Evolutionary conservation across 1,140 invertebrate genomes (phyloP), one percentile per base, ranked within the genome.

Genomic region (Dryas iulia): DNA sequence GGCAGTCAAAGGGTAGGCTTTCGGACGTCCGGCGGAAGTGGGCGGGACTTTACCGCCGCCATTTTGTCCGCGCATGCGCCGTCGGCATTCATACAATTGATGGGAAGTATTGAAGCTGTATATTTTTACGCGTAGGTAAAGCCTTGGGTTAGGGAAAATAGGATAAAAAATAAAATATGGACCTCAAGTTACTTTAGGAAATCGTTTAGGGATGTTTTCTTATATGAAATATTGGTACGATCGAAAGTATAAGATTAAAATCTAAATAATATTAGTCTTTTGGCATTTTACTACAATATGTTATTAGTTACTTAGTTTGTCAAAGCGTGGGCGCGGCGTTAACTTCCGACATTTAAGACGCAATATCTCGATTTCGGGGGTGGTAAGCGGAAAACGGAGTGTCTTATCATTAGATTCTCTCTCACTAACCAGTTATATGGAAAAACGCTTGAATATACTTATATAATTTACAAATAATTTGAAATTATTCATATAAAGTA

Each of bases 1-100:
- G 39, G 7, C 18, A 8, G 39, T 63, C 24, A 72, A 73, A 71
- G 75, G 74, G 77, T 79, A 73, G 74, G 77, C 71, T 74, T 71
- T 74, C 77, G 82, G 83, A 88, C 80, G 74, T 88, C 86, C 87
- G 86, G 75, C 84, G 85, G 87, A 89, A 86, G 78, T 81, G 73
- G 87, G 87, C 81, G 87, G 83, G 57, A 74, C 69, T 18, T 28
- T n/a, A 12, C n/a, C 47, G 79, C 74, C 78, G 87, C 87, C 87
- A 89, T 89, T 75, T 87, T 89, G 84, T 62, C 21, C 78, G 75
- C 83, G 81, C 82, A 66, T 81, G 81, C 81, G 79, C 77, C 68
- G 61, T 54, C 68, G 68, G 68, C n/a, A 52, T 24, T n/a, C 23
- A 33, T 56, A 28, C 7, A 47, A 62, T 54, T 33, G 60, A 62